Evolutionary conservation across 2,888 invertebrate genomes (phyloP), one percentile per base, ranked within the genome.

Genomic region (Epiblema foenella): DNA sequence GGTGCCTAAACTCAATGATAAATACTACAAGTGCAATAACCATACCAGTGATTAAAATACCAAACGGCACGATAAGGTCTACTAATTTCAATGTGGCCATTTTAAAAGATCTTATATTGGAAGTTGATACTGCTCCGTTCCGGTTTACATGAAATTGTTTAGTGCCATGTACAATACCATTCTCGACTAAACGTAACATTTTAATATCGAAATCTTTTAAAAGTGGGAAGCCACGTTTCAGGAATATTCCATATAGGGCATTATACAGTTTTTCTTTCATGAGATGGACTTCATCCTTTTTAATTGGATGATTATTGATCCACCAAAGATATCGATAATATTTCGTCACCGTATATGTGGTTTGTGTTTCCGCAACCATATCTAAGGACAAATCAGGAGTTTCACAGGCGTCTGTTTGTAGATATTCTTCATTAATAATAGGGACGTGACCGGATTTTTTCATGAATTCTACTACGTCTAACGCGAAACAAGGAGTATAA

Each of bases 161-260:
- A 29, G n/a, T 12, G 17, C 29, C 49, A 10, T 63, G 57, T 11
- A 72, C 39, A 37, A 74, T 71, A 11, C 73, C 75, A 52, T 66
- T 12, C n/a, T 75, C 75, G 24, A 67, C 63, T 42, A 75, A 37
- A 15, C 18, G 56, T 49, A 70, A 39, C 54, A 69, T 64, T 15
- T 56, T 57, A 8, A 37, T 7, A 15, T 72, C 39, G 10, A 73
- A 64, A 39, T 52, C 24, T 1, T 39, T 8, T 15, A 72, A 18
- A 20, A 67, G 56, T 39, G 75, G 75, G 29, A 74, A 75, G 10
- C 75, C 75, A n/a, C 69, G 71, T 56, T 69, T 74, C 9, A 72
- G 46, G 20, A 66, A 72, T 46, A 73, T 51, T 20, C 52, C 54
- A 52, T 68, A 68, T 15, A 69, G 52, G 39, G 72, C 46, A n/a